A percentile compares a stretch with the other conserved stretches of the same genome.
phyloP scores from a whole-genome alignment of 1,140 invertebrate genomes.

The Halictus rubicundus region DNA sequence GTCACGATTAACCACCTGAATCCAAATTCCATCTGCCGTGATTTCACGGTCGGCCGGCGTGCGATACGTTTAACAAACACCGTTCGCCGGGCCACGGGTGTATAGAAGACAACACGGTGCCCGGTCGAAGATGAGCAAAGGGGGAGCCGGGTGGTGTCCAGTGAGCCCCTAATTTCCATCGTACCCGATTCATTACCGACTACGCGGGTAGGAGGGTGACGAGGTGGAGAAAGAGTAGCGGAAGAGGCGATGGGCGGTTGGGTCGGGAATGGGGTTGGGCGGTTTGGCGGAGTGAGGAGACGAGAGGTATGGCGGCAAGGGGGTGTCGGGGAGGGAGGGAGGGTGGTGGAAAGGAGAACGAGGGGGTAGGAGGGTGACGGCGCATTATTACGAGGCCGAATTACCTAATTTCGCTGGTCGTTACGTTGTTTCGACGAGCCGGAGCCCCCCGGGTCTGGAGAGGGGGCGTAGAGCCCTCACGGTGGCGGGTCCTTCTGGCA shows the following conservation, averaged over 20 bases:
- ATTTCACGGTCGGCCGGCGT: conserved; percentile 24
- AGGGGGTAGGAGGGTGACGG: conserved; percentile 60
- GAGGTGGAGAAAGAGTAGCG: conserved; percentile 57
- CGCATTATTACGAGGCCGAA: conserved; percentile 80
- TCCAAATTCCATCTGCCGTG: conserved; percentile 42
- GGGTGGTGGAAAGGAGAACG: conserved; percentile 39
- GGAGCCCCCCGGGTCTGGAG: conserved; percentile 52
- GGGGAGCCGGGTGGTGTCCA: conserved; percentile 47
- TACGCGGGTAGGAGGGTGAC: conserved; percentile 40
- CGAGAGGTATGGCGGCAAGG: conserved; percentile 9
- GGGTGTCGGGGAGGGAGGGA: too few relatives aligned
- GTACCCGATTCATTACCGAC: conserved; percentile 66
- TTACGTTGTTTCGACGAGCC: conserved; percentile 78
- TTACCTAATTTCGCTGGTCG: conserved; percentile 80
- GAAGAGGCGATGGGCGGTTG: conserved; percentile 22
- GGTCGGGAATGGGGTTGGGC: conserved; percentile 13
- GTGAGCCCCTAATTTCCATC: conserved; percentile 67
- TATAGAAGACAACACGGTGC: conserved; percentile 31
- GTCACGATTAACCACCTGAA: conserved; percentile 18
- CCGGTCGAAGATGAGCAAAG: conserved; percentile 42
- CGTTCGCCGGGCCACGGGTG: conserved; percentile 19
- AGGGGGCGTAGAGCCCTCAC: conserved; percentile 59
- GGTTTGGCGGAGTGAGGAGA: conserved; percentile 11
- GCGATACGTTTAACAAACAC: conserved; percentile 63
- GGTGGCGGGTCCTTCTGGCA: conserved; percentile 77